Conservation (phyloP, 2,888 invertebrate genomes). For the Polyploca ridens region DNA sequence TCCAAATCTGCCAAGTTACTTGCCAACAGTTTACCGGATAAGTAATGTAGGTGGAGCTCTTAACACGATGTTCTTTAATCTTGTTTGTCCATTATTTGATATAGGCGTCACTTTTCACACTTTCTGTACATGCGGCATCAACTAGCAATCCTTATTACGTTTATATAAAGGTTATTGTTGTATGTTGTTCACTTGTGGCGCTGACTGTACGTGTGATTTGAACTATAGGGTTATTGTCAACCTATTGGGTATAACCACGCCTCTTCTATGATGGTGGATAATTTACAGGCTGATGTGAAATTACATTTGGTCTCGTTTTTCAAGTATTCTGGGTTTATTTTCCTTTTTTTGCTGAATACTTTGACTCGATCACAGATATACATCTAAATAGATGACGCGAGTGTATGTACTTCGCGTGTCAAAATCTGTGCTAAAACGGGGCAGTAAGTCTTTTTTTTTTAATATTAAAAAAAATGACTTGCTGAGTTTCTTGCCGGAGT, state of each 20-base stretch:
- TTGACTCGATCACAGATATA: too few species aligned
- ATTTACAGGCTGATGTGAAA: background rate
- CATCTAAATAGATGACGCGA: too few species aligned
- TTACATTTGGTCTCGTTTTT: background rate
- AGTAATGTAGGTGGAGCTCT: conserved; percentile 61
- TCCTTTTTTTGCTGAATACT: too few species aligned
- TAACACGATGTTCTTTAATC: conserved; percentile 70
- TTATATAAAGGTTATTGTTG: background rate
- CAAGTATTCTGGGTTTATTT: too few species aligned
- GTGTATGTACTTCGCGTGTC: too few species aligned
- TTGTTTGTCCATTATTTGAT: conserved; percentile 55
- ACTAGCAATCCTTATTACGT: background rate
- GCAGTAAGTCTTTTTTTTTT: too few species aligned
- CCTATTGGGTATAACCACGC: conserved; percentile 44
- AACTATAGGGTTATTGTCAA: conserved; percentile 24
- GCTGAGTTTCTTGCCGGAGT: too few species aligned
- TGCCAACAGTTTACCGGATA: conserved; percentile 25
- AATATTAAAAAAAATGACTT: too few species aligned
- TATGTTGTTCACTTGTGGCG: background rate
- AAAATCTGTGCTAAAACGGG: too few species aligned
- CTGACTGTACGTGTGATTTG: conserved; percentile 6
- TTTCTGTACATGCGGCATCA: conserved; percentile 21
- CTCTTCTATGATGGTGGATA: background rate
- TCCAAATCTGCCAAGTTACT: conserved; percentile 1
- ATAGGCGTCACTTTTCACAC: conserved; percentile 59